phyloP scores from a whole-genome alignment of 2,113 vertebrate species.

The Numenius arquata region DNA sequence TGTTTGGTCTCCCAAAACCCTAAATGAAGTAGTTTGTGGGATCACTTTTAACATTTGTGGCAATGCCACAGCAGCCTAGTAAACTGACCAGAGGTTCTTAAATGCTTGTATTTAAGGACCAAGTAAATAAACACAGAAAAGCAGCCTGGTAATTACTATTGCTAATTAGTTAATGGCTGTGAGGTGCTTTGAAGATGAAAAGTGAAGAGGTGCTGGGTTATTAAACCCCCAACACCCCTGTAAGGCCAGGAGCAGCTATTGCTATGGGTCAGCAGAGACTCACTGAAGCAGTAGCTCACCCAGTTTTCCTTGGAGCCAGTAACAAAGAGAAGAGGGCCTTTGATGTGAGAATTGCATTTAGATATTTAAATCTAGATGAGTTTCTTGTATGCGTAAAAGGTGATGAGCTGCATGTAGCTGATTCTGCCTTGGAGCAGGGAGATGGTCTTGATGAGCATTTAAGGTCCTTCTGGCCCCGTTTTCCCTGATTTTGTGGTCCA shows the following conservation, averaged over 20 bases:
- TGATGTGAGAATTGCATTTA: not conserved
- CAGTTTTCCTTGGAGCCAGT: not conserved
- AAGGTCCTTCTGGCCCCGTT: not conserved
- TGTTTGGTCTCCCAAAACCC: not conserved
- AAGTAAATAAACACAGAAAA: not conserved
- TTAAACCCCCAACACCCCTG: not conserved
- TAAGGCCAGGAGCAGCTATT: not conserved
- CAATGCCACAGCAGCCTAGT: not conserved
- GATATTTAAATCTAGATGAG: not conserved
- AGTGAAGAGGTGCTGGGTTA: not conserved
- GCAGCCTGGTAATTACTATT: not conserved
- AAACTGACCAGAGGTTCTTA: not conserved
- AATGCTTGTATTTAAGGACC: not conserved
- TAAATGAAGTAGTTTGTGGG: not conserved
- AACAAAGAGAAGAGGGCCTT: not conserved
- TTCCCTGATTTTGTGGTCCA: not conserved
- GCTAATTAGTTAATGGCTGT: conserved; percentile 32
- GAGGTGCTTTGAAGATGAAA: conserved; percentile 37
- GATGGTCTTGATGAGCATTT: not conserved
- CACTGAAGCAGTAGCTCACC: not conserved
- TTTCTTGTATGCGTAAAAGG: not conserved
- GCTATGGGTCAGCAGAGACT: not conserved
- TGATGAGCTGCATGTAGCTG: not conserved
- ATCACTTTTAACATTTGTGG: not conserved
- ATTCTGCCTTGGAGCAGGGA: not conserved